Base-by-base conservation (phyloP, 2,113 vertebrate genomes). In the Grammomys surdaster region DNA sequence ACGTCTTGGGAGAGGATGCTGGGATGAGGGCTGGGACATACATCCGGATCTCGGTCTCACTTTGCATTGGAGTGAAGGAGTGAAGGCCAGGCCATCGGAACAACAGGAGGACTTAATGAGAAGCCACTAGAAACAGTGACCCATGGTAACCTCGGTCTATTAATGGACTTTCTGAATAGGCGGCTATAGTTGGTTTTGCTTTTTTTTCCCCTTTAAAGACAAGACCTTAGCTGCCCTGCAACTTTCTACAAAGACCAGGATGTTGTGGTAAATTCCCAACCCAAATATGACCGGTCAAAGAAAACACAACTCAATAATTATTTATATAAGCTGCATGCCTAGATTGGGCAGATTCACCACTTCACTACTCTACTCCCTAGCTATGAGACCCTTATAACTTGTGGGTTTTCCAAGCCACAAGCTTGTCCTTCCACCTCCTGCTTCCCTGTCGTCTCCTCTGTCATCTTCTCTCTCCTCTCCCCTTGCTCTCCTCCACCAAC, bases 131-230 rank as follows among this genome's bases (percentile, higher is more conserved):
- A n/a, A 85, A 28, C 16, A 72, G 92, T 36, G 65, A 60, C 16
- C 6, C 51, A 5, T 5, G 26, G 51, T 19, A 40, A 0, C 3
- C 4, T 40, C 1, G 2, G 24, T 40, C n/a, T 28, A 26, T 0
- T 31, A 33, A 70, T 13, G 36, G 94, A 28, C 5, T 20, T 5
- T 60, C 58, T 43, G n/a, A 63, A 46, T 28, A 63, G 56, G 58
- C 40, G 56, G 58, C 40, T 17, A 63, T 0, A 63, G 10, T 31
- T 63, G 13, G 5, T 63, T 63, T 84, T 63, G 1, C 56, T 63
- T 43, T 82, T n/a, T 1, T 81, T 77, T 58, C 58, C 17, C 58
- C 19, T 60, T 60, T 60, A 28, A 82, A 40, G 56, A 5, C n/a
- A 60, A 60, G n/a, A 7, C 7, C n/a, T n/a, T 63, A 16, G 58